Conservation (phyloP, 2,113 vertebrate species). For the Lanius collurio region DNA sequence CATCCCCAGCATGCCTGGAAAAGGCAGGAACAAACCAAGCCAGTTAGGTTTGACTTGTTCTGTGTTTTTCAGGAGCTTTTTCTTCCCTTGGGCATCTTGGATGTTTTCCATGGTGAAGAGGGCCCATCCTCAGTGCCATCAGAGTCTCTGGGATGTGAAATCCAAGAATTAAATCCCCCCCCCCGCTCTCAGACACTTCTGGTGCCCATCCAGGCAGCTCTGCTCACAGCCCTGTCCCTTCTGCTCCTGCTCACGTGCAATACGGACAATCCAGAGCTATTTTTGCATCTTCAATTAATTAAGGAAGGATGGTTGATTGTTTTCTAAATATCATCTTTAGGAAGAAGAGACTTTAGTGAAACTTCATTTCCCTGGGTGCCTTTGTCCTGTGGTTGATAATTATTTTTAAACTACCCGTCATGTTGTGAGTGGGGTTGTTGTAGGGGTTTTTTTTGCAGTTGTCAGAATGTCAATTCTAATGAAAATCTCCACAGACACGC, state of each 20-base stretch:
- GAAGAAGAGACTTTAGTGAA: background rate
- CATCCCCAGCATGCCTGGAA: background rate
- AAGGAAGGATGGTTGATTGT: background rate
- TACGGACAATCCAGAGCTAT: background rate
- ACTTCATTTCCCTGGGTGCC: background rate
- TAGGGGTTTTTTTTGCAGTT: slow-evolving; percentile 25
- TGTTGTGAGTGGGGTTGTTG: background rate
- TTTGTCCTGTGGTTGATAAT: slow-evolving; percentile 37
- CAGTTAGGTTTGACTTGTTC: background rate
- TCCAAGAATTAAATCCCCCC: background rate
- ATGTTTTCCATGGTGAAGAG: background rate
- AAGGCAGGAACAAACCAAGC: background rate
- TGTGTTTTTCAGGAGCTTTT: background rate
- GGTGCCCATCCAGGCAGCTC: background rate
- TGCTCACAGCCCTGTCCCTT: background rate
- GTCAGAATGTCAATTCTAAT: slow-evolving; percentile 69
- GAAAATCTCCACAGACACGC: slow-evolving; percentile 38
- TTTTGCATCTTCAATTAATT: background rate
- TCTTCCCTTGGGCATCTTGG: background rate
- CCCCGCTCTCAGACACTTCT: background rate
- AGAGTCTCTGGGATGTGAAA: slow-evolving; percentile 9
- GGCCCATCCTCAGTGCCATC: background rate
- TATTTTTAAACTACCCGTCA: slow-evolving; percentile 37
- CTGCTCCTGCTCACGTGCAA: background rate
- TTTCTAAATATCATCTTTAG: background rate